Evolutionary conservation across 2,888 invertebrate genomes (phyloP).

Genomic region (Apotomis capreana): DNA sequence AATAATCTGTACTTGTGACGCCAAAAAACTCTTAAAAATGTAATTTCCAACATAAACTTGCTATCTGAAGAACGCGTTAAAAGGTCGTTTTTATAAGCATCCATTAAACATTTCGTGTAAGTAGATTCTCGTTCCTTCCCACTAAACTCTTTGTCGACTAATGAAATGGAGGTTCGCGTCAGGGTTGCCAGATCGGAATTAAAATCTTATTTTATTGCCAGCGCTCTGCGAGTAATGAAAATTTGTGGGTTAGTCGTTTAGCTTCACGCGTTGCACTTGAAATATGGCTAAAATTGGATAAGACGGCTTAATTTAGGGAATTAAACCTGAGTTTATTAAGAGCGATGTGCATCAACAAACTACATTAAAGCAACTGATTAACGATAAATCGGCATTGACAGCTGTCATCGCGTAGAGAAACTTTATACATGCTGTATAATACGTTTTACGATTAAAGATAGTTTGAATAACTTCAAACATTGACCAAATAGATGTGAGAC

Average conservation of each 20-base stretch:
- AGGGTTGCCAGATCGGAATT: constrained; percentile 33
- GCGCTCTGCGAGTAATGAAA: background rate
- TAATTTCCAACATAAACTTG: constrained; percentile 19
- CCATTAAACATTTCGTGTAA: constrained; percentile 50
- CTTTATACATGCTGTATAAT: no score
- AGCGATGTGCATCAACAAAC: no score
- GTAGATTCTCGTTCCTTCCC: constrained; percentile 44
- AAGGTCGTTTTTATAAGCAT: constrained; percentile 28
- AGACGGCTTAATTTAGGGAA: no score
- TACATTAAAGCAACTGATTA: no score
- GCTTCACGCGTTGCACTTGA: background rate
- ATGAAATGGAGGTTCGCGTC: constrained; percentile 59
- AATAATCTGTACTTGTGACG: background rate
- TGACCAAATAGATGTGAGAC: no score
- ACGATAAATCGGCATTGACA: no score
- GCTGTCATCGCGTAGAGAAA: no score
- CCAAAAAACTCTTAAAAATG: background rate
- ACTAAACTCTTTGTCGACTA: constrained; percentile 56
- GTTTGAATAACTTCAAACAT: no score
- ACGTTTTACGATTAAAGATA: no score
- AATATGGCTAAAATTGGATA: background rate
- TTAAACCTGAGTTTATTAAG: no score
- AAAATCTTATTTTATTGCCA: constrained; percentile 29
- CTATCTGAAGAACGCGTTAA: constrained; percentile 16
- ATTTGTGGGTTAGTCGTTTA: background rate